These are phyloP conservation scores for Bradypodion pumilum DNA, from an alignment of 2,797 vertebrate genomes.

Conservation along the genomic window DNA sequence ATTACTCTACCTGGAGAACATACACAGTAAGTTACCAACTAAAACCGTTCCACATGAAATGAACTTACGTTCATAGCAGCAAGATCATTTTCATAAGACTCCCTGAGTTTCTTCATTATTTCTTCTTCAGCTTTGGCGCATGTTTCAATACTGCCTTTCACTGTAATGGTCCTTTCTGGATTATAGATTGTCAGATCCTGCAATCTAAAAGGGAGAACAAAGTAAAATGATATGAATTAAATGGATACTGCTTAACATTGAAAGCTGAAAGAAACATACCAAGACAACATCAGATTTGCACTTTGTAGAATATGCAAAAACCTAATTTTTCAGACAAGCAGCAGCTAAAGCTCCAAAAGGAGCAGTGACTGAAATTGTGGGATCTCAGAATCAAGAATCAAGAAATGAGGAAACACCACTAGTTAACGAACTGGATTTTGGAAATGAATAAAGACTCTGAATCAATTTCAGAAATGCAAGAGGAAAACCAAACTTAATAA, in stretches of 20 bases:
- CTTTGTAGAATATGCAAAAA: not conserved
- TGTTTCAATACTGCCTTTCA: conserved; percentile 90
- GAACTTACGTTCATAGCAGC: conserved; percentile 96
- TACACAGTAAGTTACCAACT: not conserved
- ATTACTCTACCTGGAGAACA: not conserved
- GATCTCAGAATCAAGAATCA: not conserved
- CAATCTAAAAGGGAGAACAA: conserved; percentile 77
- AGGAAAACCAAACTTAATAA: too few species aligned
- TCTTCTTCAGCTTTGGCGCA: conserved; percentile 93
- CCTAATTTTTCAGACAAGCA: not conserved
- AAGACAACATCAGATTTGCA: accelerated
- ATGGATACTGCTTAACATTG: conserved; percentile 26
- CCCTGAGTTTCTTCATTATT: conserved; percentile 98
- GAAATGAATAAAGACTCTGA: too few species aligned
- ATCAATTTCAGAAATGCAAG: too few species aligned
- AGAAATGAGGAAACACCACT: too few species aligned
- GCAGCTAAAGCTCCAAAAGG: not conserved
- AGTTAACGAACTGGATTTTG: too few species aligned
- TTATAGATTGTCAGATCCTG: conserved; percentile 98
- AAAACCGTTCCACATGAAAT: conserved; percentile 3
- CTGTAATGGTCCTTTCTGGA: conserved; percentile 95
- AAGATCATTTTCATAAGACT: conserved; percentile 97
- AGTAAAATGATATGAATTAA: conserved; percentile 36
- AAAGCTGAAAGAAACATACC: not conserved
- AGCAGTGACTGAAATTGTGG: not conserved